phyloP scores from a whole-genome alignment of 2,797 vertebrate species.

The Premnoplex brunnescens region DNA sequence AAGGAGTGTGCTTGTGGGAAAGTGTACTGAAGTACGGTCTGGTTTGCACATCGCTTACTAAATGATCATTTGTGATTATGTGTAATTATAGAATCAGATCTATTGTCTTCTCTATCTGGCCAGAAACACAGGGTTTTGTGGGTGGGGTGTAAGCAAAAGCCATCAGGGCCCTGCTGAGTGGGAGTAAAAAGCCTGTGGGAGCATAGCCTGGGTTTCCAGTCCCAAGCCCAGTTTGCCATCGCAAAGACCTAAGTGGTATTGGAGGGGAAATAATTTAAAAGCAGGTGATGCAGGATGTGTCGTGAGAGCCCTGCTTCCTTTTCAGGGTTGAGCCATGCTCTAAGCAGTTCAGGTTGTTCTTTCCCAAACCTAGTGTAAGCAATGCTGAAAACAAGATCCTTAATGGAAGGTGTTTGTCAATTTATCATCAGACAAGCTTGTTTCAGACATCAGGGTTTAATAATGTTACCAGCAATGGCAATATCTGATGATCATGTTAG shows the following conservation, averaged over 20 bases:
- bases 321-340: neutral
- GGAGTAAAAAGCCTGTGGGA: neutral
- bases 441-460: neutral
- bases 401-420: neutral
- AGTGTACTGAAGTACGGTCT: neutral
- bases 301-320: neutral
- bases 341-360: constrained; percentile 13
- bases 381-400: neutral
- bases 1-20: neutral
- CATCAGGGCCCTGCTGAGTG: neutral
- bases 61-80: neutral
- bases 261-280: neutral
- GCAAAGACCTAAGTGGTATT: neutral
- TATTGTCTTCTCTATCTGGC: neutral
- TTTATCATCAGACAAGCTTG: neutral
- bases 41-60: neutral
- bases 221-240: neutral
- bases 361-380: neutral
- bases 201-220: neutral
- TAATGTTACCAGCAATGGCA: neutral
- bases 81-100: constrained; percentile 14
- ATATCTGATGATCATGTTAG: neutral
- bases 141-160: neutral
- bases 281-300: neutral
- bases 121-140: rapidly evolving